Evolutionary conservation across 2,797 vertebrate species (phyloP), one percentile per base, ranked within the genome.

Genomic region (Discoglossus pictus): DNA sequence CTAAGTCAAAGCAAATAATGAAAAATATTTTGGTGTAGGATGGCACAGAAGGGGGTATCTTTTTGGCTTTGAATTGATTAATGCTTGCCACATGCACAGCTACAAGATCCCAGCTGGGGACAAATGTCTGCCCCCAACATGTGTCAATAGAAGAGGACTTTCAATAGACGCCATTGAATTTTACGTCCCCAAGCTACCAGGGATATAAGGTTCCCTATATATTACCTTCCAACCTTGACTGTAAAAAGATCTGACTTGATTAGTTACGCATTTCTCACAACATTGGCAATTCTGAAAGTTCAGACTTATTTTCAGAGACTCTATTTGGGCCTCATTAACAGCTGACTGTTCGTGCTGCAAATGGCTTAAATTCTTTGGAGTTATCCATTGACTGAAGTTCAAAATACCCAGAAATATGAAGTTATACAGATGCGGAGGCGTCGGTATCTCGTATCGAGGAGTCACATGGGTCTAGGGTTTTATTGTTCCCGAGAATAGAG

Each of bases 151-250:
- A 56, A 16, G n/a, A 43, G 47, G 68, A 56, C 68, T 56, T 44
- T 52, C 60, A 55, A 21, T 12, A 63, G 68, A 70, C 68, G 68
- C 68, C 68, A 58, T 35, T 13, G 52, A 51, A 70, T 70, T 70
- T 63, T 70, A 70, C 43, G 59, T 70, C 59, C 27, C 56, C n/a
- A 39, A 50, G 34, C 44, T 47, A 55, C 24, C 50, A 58, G 25
- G 54, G 50, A 63, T 63, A 63, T 70, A 70, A 63, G 38, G 67
- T 70, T 62, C 51, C 67, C 51, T 47, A 7, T 46, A 42, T 27
- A 54, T 61, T 54, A 61, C 66, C 66, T 61, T 61, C 59, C 51
- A 40, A 31, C 51, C 66, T 56, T 38, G 20, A 20, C 24, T 70
- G 68, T 63, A 70, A 70, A 51, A 2, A 27, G 67, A 70, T 63